Base-by-base conservation (phyloP, 2,888 invertebrate genomes). In the Tribolium freemani region DNA sequence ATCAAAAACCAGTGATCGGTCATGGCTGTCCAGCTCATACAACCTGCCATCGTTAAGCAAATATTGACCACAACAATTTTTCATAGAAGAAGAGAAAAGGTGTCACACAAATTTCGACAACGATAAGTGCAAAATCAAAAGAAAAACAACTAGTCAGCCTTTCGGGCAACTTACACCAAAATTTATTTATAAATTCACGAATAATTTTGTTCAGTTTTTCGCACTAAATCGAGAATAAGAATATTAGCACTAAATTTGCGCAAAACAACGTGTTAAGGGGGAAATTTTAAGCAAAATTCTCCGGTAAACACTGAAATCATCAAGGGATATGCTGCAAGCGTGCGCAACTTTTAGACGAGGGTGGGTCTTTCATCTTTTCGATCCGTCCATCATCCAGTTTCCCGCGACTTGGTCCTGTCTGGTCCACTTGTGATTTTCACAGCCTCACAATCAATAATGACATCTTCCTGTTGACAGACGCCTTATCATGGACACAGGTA, bases 41-140 rank as follows among this genome's bases (percentile, higher is more conserved):
- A 53, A 64, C 51, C 48, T 50, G 61, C 50, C 61, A 63, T 48
- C 6, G 31, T 67, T 57, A 58, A 68, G 68, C 68, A 57, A 50
- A 58, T 57, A 57, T 54, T 53, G 54, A 64, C 64, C 53, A 70
- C 54, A 63, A 48, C 63, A 73, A 73, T 69, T 71, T 71, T 57
- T 73, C 61, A 63, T 69, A 67, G 77, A 73, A 73, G 69, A 72
- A 76, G 76, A 77, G 76, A 76, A 74, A 76, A 77, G 75, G 77
- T 76, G 76, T 75, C 70, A 77, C 76, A 76, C 74, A 78, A 64
- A 73, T 76, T 76, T 71, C 80, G 80, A 83, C 83, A 84, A 83
- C 81, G 81, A 83, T 81, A 72, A 82, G 83, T 84, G 84, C 84
- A 83, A 83, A 81, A 82, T 80, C 75, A 81, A 81, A 83, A 79